Percentiles rank a stretch among this genome's conserved stretches.
phyloP scores from a whole-genome alignment of 2,888 invertebrate genomes.

The Eristalis arbustorum region DNA sequence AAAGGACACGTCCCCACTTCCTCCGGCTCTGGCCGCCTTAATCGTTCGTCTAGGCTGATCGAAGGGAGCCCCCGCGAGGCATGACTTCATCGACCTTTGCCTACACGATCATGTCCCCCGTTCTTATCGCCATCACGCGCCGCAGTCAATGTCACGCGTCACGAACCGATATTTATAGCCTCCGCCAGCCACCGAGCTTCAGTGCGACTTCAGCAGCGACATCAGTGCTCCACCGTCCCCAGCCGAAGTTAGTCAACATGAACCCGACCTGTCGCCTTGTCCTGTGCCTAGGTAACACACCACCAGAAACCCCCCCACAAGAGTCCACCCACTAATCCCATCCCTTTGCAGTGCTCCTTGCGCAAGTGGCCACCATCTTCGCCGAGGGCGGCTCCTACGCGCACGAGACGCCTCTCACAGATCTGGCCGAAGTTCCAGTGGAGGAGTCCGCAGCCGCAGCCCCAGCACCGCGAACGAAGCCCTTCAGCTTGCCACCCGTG shows the following conservation, averaged over 20 bases:
- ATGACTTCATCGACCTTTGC: neutral
- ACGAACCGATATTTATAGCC: neutral
- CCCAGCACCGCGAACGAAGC: no score
- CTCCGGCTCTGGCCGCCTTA: no score
- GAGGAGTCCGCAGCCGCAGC: neutral
- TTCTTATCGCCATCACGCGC: neutral
- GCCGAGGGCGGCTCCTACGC: neutral
- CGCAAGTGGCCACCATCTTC: neutral
- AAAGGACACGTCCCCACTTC: no score
- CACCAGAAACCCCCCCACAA: neutral
- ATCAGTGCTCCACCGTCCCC: neutral
- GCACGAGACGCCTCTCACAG: neutral
- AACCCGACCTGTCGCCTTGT: neutral
- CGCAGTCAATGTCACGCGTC: neutral
- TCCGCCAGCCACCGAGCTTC: neutral
- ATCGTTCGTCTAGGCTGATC: no score
- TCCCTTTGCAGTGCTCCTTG: neutral
- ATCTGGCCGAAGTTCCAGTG: neutral
- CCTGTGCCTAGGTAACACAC: neutral
- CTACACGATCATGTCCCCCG: neutral
- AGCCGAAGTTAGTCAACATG: neutral
- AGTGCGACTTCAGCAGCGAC: neutral
- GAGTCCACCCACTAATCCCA: neutral
- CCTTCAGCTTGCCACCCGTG: neutral
- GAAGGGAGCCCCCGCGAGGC: no score